A percentile compares a stretch with the other conserved stretches of the same genome.
Evolutionary conservation across 2,888 invertebrate species (phyloP).

Genomic region (Bibio marci): DNA sequence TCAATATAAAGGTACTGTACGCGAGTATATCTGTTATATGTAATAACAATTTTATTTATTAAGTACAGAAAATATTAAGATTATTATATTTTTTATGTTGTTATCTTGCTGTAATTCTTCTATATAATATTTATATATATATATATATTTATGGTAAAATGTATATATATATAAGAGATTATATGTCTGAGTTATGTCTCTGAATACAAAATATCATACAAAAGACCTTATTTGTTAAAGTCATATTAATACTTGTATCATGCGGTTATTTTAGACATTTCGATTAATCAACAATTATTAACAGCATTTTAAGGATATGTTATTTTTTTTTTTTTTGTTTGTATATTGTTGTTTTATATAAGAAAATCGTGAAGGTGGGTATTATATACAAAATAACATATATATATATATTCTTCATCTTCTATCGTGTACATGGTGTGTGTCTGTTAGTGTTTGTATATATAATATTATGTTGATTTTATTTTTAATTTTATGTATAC

Average conservation of each 20-base stretch:
- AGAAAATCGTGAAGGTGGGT: not conserved
- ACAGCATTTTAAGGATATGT: slow-evolving; percentile 22
- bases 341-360: not conserved
- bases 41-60: too few relatives aligned
- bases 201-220: not conserved
- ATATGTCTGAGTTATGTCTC: too few relatives aligned
- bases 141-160: too few relatives aligned
- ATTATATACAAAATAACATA: not conserved
- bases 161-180: too few relatives aligned
- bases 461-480: too few relatives aligned
- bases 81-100: too few relatives aligned
- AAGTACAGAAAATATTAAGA: too few relatives aligned
- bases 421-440: too few relatives aligned
- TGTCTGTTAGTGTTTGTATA: too few relatives aligned
- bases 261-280: slow-evolving; percentile 13
- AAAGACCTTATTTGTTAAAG: slow-evolving; percentile 3
- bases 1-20: not conserved
- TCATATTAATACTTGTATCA: slow-evolving; percentile 5
- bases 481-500: too few relatives aligned
- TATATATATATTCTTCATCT: not conserved
- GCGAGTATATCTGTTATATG: not conserved
- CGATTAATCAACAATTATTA: slow-evolving; percentile 30
- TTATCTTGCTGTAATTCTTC: too few relatives aligned
- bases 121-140: too few relatives aligned
- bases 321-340: not conserved